phyloP scores from a whole-genome alignment of 2,113 vertebrate genomes.

The Phrynosoma blainvillii region DNA sequence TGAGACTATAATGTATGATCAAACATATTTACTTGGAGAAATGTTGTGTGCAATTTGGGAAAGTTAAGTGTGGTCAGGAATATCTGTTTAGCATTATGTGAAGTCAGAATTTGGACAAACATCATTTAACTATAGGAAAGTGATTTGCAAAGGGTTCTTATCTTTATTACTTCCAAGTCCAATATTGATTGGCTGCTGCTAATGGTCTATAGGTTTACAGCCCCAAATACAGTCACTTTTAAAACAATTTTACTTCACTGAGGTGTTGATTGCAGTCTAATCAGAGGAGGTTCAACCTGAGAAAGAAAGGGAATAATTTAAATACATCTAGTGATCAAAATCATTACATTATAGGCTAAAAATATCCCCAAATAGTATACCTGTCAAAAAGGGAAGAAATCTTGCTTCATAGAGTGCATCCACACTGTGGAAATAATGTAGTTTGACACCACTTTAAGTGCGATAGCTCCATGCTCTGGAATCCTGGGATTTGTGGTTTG shows the following conservation, averaged over 20 bases:
- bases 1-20: neutral
- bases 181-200: neutral
- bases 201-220: neutral
- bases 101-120: neutral
- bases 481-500: no score
- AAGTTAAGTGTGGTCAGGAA: neutral
- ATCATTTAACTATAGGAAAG: conserved; percentile 2
- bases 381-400: neutral
- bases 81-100: neutral
- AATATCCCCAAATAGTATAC: neutral
- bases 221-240: neutral
- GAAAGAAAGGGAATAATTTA: neutral
- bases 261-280: neutral
- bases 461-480: no score
- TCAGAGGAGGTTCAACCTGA: neutral
- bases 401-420: neutral
- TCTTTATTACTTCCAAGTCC: neutral
- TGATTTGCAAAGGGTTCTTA: neutral
- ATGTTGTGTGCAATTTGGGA: conserved; percentile 19
- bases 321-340: neutral
- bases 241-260: neutral
- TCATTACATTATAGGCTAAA: neutral
- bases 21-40: neutral
- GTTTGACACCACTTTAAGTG: no score
- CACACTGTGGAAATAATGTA: no score